A percentile compares a stretch with the other conserved stretches of the same genome.
Evolutionary conservation across 2,113 vertebrate genomes (phyloP).

Genomic region (Anoplopoma fimbria): DNA sequence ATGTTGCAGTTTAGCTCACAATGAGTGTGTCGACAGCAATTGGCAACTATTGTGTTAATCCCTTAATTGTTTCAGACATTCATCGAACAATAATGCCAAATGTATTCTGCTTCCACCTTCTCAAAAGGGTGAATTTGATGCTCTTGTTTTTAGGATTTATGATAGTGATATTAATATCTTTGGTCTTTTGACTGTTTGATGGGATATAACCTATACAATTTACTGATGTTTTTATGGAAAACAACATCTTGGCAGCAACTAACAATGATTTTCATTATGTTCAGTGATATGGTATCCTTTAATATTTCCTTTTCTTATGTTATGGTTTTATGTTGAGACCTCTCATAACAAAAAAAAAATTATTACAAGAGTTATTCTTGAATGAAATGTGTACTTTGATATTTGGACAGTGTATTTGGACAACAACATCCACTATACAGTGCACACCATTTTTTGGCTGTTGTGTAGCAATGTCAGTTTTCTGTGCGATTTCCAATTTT

Average conservation of each 20-base stretch:
- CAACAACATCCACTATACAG: not conserved
- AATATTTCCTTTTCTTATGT: not conserved
- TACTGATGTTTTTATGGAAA: not conserved
- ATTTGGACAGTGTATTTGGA: not conserved
- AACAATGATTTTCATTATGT: not conserved
- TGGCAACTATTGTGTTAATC: not conserved
- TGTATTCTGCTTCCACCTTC: not conserved
- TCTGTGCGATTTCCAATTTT: slow-evolving; percentile 33
- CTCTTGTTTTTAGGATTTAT: not conserved
- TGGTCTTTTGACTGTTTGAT: not conserved
- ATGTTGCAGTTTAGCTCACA: not conserved
- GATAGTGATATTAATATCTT: not conserved
- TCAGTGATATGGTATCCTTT: not conserved
- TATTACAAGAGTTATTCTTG: not conserved
- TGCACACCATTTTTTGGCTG: not conserved
- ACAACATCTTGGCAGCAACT: not conserved
- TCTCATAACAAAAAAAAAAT: not conserved
- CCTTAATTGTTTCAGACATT: not conserved
- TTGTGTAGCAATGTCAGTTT: not conserved
- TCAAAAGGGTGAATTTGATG: not conserved
- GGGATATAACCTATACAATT: not conserved
- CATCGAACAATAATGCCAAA: not conserved
- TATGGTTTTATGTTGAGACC: not conserved
- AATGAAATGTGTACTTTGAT: not conserved
- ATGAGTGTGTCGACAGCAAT: not conserved